phyloP scores from a whole-genome alignment of 2,888 invertebrate species.

The Keiferia lycopersicella region DNA sequence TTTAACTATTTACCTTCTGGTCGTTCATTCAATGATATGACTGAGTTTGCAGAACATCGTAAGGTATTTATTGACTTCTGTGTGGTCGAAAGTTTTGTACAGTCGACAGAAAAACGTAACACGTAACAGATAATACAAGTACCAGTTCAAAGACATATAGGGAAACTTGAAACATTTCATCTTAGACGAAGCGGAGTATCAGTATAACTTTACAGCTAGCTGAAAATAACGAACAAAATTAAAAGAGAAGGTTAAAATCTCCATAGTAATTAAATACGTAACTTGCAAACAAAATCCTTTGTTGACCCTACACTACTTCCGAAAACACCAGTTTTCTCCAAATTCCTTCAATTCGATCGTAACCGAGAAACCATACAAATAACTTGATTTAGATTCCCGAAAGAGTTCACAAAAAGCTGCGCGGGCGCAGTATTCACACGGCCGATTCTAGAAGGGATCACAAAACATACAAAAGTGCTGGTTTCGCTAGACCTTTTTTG shows the following conservation, averaged over 20 bases:
- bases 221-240: too few species aligned
- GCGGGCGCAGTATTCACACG: conserved; percentile 48
- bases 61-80: conserved; percentile 21
- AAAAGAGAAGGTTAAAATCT: too few species aligned
- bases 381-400: conserved; percentile 25
- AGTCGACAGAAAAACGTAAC: background rate
- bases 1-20: too few species aligned
- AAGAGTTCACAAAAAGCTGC: conserved; percentile 20
- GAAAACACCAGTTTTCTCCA: conserved; percentile 15
- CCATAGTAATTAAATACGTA: too few species aligned
- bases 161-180: too few species aligned
- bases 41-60: background rate
- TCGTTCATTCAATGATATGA: background rate
- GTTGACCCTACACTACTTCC: conserved; percentile 5
- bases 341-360: conserved; percentile 15
- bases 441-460: conserved; percentile 43
- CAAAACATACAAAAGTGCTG: conserved; percentile 64
- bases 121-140: background rate
- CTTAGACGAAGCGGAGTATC: too few species aligned
- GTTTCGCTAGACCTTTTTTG: conserved; percentile 59
- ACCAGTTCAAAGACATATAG: background rate
- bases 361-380: conserved; percentile 20
- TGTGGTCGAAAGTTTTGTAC: conserved; percentile 17
- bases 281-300: background rate
- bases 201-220: too few species aligned